Evolutionary conservation across 2,888 invertebrate species (phyloP).

Genomic region (Andrena bucephala): DNA sequence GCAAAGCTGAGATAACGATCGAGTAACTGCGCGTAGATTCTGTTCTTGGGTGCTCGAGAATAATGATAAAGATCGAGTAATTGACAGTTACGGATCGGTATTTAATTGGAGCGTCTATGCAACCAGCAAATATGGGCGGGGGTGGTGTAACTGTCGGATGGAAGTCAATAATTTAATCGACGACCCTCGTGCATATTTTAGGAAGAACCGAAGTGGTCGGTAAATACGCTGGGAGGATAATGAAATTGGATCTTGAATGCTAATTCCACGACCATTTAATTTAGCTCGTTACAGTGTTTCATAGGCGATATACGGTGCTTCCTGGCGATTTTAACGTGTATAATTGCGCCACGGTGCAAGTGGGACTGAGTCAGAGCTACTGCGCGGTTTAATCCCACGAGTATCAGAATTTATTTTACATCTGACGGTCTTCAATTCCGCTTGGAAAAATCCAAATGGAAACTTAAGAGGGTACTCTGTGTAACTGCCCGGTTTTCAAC

Average conservation of each 20-base stretch:
- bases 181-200: not conserved
- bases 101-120: slow-evolving; percentile 12
- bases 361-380: not conserved
- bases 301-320: not conserved
- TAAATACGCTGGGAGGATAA: not conserved
- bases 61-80: slow-evolving; percentile 4
- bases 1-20: not conserved
- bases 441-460: too few relatives aligned
- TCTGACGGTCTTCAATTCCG: not conserved
- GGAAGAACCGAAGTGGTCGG: not conserved
- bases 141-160: not conserved
- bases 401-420: not conserved
- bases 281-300: slow-evolving; percentile 4
- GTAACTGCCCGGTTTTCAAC: too few relatives aligned
- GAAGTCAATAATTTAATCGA: slow-evolving; percentile 1
- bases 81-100: not conserved
- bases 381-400: too few relatives aligned
- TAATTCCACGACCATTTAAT: slow-evolving; percentile 20
- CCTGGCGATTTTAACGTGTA: not conserved
- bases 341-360: not conserved
- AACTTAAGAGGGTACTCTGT: too few relatives aligned
- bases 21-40: not conserved
- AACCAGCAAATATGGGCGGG: not conserved
- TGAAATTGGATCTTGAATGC: slow-evolving; percentile 12
- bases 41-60: not conserved